Conservation (phyloP, 2,888 invertebrate species). For the Orchestes rusci region DNA sequence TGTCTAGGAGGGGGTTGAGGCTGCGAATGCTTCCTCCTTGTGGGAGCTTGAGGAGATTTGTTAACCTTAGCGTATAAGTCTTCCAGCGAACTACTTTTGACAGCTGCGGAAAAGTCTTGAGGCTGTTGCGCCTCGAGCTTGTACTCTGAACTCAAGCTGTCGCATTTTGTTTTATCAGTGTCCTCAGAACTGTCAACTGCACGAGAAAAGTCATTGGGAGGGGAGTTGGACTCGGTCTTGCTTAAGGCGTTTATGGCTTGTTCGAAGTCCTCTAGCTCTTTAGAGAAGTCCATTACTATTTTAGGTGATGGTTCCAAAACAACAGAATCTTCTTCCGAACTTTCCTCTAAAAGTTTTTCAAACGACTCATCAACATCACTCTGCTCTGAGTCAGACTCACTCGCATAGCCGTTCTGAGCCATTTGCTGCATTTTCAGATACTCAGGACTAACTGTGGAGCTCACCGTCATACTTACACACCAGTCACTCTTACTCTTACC, state of each 20-base stretch:
- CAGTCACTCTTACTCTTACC: constrained; percentile 27
- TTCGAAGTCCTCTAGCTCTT: constrained; percentile 21
- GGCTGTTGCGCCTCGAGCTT: constrained; percentile 7
- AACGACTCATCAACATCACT: too few relatives aligned
- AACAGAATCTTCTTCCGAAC: too few relatives aligned
- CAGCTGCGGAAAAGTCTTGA: constrained; percentile 7
- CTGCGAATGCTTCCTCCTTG: constrained; percentile 23
- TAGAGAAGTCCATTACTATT: constrained; percentile 14
- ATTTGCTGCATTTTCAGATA: constrained; percentile 23
- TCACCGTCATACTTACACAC: constrained; percentile 35
- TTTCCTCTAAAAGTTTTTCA: too few relatives aligned
- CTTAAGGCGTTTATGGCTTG: constrained; percentile 16
- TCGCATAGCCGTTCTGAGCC: background rate
- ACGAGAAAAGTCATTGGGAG: constrained; percentile 27
- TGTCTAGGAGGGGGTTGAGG: constrained; percentile 27
- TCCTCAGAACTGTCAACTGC: constrained; percentile 25
- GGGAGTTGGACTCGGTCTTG: constrained; percentile 9
- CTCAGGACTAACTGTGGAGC: constrained; percentile 31
- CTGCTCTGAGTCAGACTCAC: too few relatives aligned
- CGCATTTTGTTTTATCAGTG: too few relatives aligned
- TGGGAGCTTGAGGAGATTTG: constrained; percentile 34
- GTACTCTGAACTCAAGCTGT: constrained; percentile 15
- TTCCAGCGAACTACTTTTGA: constrained; percentile 7
- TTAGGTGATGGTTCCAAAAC: too few relatives aligned
- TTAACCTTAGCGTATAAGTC: constrained; percentile 26